Base-by-base conservation (phyloP, 2,113 vertebrate species). In the Forbesichthys papilliferus region DNA sequence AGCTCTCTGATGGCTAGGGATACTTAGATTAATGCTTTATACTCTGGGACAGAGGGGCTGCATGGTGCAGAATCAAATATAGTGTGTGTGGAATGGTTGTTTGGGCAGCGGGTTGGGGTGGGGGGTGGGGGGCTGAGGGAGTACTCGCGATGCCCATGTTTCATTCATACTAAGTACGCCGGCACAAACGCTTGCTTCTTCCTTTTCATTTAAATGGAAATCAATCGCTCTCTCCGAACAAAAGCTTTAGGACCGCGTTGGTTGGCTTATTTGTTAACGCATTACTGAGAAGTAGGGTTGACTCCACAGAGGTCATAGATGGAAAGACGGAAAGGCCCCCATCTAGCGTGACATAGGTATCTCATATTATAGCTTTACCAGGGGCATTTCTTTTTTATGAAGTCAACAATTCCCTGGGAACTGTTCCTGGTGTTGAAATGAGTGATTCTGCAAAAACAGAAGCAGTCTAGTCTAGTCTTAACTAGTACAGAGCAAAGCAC, bases 141-240 rank as follows among this genome's bases (percentile, higher is more conserved):
- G 82, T 62, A 52, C 66, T 60, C 75, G 60, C 74, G 61, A 69
- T 71, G 62, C 61, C 57, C 77, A 68, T 75, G 73, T 82, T 85
- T 77, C 69, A 71, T 69, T 80, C 64, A 72, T 53, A 71, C 53
- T 13, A 11, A 53, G 48, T 47, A 42, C 20, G 51, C 61, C 71
- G 64, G 56, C 51, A 48, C 52, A 18, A 68, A 72, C 36, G 60
- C 53, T 61, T 2, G 20, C 11, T 74, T 80, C 71, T 74, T 59
- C 60, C 55, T 76, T 81, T 82, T 82, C 73, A 80, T 86, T 82
- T 68, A 80, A 84, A 85, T 85, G 58, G 64, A 83, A 89, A 75
- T 72, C 72, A 83, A 70, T 80, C 57, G 48, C 68, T 42, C 62
- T 16, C 47, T 12, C 18, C 48, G 54, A 64, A 85, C 59, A 59